Evolutionary conservation across 2,888 invertebrate species (phyloP), one percentile per base, ranked within the genome.

Genomic region (Tolmerus cingulatus): DNA sequence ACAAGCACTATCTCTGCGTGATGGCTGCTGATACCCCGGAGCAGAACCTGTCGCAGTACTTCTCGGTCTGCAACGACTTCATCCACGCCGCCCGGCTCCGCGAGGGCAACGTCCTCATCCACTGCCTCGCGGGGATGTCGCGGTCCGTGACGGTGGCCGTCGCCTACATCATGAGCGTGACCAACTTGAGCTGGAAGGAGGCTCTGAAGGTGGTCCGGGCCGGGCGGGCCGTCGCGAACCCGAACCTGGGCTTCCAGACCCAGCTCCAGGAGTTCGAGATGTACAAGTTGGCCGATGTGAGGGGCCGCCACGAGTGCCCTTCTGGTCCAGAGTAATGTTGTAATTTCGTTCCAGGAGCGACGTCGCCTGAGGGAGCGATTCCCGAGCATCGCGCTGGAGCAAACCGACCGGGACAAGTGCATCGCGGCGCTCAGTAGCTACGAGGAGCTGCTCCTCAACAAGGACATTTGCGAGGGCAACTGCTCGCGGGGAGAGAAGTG

Each of bases 61-160:
- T 99, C 93, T 95, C 97, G 76, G 93, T 97, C 89, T 98, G 98
- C 93, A 98, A 98, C 93, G 98, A 99, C 92, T 99, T 99, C 92
- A 98, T 99, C 90, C 99, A 99, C 92, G 96, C 96, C 0, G 98
- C 98, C 1, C 94, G 99, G 51, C 94, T 98, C 37, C 94, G 97
- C 87, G 97, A 97, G 88, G 98, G 98, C 82, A 96, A 96, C 92
- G 97, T 97, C 74, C 95, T 99, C 37, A 97, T 99, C 90, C 99
- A 99, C 92, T 99, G 99, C 93, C 93, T 99, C 91, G 99, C 98
- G 27, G 99, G 99, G 43, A 98, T 99, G 96, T 98, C 98, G 1
- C 95, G 99, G 30, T 98, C 98, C 91, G 98, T 98, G 89, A 98
- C 99, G 0, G 97, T 99, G 86, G 97, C 97, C 0, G 97, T 98